Percentiles rank a stretch among this genome's conserved stretches.
Conservation (phyloP, 1,140 invertebrate genomes). For the Trialeurodes vaporariorum region DNA sequence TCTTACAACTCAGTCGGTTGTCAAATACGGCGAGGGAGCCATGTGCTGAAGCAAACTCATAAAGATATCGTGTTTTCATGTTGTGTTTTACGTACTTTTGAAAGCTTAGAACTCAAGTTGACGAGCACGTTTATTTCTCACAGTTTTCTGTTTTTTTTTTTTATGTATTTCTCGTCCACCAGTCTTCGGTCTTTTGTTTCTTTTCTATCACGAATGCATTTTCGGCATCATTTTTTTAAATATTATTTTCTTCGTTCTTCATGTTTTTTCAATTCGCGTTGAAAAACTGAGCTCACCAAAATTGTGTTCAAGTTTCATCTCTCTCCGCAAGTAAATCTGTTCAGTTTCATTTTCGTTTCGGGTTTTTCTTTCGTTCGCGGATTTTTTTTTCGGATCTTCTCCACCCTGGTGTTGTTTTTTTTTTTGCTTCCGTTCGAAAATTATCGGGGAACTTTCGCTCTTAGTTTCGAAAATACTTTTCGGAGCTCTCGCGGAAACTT, state of each 20-base stretch:
- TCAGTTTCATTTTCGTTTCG: no score
- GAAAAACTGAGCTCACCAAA: background rate
- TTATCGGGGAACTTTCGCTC: no score
- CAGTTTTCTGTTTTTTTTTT: background rate
- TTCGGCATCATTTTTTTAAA: no score
- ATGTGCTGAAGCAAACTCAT: background rate
- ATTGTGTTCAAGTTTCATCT: background rate
- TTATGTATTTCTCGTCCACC: no score
- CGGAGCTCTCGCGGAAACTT: no score
- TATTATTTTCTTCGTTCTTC: background rate
- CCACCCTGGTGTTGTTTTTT: no score
- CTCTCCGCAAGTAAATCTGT: no score
- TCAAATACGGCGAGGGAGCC: background rate
- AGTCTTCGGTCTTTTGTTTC: no score
- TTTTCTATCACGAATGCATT: no score
- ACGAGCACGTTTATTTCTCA: background rate
- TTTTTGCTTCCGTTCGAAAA: no score
- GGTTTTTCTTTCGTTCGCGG: no score
- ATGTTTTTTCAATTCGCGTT: background rate
- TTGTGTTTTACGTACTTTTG: background rate
- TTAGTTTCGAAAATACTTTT: background rate
- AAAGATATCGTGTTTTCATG: background rate
- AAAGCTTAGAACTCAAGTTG: background rate
- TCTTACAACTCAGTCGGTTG: background rate
- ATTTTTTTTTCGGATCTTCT: background rate